Conservation (phyloP, 2,113 vertebrate species). For the Nansenia antarctica region DNA sequence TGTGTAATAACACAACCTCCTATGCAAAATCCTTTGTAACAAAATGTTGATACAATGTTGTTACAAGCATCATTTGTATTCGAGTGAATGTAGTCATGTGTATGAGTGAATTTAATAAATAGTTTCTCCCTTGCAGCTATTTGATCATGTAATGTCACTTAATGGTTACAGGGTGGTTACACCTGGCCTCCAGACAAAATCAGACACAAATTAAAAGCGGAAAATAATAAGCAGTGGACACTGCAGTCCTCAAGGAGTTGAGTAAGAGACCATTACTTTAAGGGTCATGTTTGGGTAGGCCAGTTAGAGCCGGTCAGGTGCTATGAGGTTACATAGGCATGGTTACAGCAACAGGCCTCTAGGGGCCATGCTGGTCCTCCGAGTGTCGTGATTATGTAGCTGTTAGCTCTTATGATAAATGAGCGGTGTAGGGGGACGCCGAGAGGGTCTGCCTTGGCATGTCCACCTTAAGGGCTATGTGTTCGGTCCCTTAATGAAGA, state of each 20-base stretch:
- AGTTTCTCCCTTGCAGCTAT: too few species aligned
- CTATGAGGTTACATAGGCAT: neutral
- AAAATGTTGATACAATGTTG: too few species aligned
- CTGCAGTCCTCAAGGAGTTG: neutral
- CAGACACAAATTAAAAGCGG: too few species aligned
- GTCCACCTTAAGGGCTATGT: constrained; percentile 19
- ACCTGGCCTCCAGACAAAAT: too few species aligned
- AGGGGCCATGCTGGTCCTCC: constrained; percentile 10
- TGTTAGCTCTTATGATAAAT: constrained; percentile 36
- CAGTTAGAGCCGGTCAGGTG: neutral
- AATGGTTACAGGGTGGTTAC: too few species aligned
- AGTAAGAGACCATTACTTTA: neutral
- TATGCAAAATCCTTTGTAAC: too few species aligned
- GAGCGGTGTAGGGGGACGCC: constrained; percentile 32
- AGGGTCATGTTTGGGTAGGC: neutral
- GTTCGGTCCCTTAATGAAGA: constrained; percentile 25
- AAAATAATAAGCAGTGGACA: too few species aligned
- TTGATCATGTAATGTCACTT: too few species aligned
- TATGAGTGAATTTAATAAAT: too few species aligned
- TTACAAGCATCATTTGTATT: too few species aligned
- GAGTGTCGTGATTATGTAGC: constrained; percentile 18
- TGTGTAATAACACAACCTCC: too few species aligned
- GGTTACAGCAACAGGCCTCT: neutral
- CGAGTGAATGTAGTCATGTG: too few species aligned
- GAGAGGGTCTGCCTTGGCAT: constrained; percentile 23